Conservation (phyloP, 1,140 invertebrate genomes). For the Megalopta genalis region DNA sequence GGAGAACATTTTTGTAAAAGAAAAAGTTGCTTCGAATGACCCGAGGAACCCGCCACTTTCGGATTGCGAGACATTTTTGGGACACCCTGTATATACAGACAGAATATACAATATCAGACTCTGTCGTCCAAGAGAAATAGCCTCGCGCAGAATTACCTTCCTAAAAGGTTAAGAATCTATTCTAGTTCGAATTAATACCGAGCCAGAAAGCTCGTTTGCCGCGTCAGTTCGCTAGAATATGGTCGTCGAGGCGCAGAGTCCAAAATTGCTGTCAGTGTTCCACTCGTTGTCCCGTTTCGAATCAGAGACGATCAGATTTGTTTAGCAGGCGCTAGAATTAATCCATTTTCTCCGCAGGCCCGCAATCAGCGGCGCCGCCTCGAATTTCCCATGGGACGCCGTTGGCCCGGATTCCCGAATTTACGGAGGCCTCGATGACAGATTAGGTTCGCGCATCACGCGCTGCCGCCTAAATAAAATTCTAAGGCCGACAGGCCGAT, state of each 20-base stretch:
- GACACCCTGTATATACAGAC: no score
- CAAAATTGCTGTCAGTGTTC: background rate
- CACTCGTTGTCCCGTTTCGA: background rate
- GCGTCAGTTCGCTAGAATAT: no score
- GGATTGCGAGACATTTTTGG: no score
- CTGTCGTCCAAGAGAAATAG: no score
- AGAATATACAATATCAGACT: no score
- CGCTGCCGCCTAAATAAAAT: background rate
- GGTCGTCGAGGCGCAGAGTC: background rate
- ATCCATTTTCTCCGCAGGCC: constrained; percentile 1
- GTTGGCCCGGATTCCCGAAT: background rate
- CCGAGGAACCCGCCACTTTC: no score
- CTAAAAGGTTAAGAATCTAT: no score
- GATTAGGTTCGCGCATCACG: background rate
- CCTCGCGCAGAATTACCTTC: no score
- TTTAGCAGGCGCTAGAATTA: background rate
- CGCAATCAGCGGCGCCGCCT: background rate
- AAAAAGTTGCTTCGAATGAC: no score
- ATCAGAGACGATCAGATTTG: background rate
- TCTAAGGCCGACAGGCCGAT: background rate
- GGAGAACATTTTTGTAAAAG: no score
- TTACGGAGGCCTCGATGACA: constrained; percentile 2
- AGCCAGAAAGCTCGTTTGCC: no score
- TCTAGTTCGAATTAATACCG: no score
- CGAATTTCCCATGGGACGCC: background rate